Conservation (phyloP, 2,797 vertebrate species). For the Echiichthys vipera region DNA sequence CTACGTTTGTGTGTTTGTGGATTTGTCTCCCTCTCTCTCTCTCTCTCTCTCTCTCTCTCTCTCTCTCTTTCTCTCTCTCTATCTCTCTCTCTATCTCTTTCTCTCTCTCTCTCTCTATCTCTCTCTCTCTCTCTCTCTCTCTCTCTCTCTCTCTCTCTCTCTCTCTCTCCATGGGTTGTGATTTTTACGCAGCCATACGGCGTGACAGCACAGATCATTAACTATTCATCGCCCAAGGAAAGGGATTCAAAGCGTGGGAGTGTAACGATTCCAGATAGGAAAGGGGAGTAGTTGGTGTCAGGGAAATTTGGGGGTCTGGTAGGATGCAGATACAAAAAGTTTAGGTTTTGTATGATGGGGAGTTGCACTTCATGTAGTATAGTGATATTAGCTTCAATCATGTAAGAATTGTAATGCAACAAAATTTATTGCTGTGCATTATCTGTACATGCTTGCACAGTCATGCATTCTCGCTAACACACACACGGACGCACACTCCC, state of each 20-base stretch:
- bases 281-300: constrained; percentile 36
- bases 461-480: constrained; percentile 23
- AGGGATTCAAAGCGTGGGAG: constrained; percentile 75
- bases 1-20: constrained; percentile 45
- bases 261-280: constrained; percentile 66
- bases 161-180: constrained; percentile 71
- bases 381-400: background rate
- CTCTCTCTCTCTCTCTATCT: constrained; percentile 8
- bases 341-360: constrained; percentile 20
- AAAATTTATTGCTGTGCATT: background rate
- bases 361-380: constrained; percentile 6
- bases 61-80: constrained; percentile 49
- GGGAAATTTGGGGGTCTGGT: constrained; percentile 38
- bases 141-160: constrained; percentile 35
- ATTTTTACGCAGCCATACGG: constrained; percentile 77
- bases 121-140: constrained; percentile 38
- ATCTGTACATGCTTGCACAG: constrained; percentile 22
- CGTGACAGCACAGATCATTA: constrained; percentile 81
- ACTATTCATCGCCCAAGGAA: constrained; percentile 80
- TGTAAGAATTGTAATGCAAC: background rate
- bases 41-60: constrained; percentile 50
- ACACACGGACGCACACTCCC: constrained; percentile 30
- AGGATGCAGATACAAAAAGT: constrained; percentile 41
- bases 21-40: constrained; percentile 3
- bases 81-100: constrained; percentile 51